Percentiles rank a stretch among this genome's conserved stretches.
These are phyloP conservation scores for Pogonophryne albipinna DNA, from an alignment of 2,797 vertebrate genomes.

Conservation along the genomic window DNA sequence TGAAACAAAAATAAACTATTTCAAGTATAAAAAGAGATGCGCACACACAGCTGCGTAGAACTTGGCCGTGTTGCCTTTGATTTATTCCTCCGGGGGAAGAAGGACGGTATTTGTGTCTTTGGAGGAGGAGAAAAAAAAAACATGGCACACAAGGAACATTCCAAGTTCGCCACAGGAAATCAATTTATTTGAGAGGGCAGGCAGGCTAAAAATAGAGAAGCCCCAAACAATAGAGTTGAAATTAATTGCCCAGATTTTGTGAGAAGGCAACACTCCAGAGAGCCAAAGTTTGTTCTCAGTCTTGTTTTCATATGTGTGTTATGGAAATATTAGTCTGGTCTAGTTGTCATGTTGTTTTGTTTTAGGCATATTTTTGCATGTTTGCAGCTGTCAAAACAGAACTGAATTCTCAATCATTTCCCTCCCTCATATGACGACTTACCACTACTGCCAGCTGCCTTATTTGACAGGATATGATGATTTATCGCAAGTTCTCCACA, in stretches of 20 bases:
- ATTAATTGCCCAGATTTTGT: slow-evolving; percentile 84
- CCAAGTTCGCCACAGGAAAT: slow-evolving; percentile 83
- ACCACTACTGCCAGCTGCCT: slow-evolving; percentile 77
- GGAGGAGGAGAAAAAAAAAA: slow-evolving; percentile 31
- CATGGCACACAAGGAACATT: slow-evolving; percentile 74
- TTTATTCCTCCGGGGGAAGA: slow-evolving; percentile 81
- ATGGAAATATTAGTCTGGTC: slow-evolving; percentile 82
- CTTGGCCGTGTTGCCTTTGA: slow-evolving; percentile 80
- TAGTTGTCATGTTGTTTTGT: slow-evolving; percentile 78
- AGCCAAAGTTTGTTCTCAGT: slow-evolving; percentile 78
- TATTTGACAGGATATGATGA: slow-evolving; percentile 83
- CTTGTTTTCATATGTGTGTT: slow-evolving; percentile 75
- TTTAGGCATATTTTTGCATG: slow-evolving; percentile 70
- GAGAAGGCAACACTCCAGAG: slow-evolving; percentile 72
- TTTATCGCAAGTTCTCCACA: slow-evolving; percentile 80
- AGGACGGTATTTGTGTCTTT: slow-evolving; percentile 69
- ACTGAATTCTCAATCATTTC: slow-evolving; percentile 79
- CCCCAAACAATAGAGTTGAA: slow-evolving; percentile 77
- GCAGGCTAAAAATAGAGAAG: slow-evolving; percentile 80
- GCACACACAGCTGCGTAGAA: slow-evolving; percentile 69
- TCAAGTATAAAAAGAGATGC: slow-evolving; percentile 77
- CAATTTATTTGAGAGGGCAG: slow-evolving; percentile 85
- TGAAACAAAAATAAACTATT: slow-evolving; percentile 84
- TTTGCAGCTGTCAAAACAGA: slow-evolving; percentile 80
- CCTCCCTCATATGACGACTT: slow-evolving; percentile 72